These are phyloP conservation scores for Phortica okadai DNA, from an alignment of 2,888 invertebrate genomes.

Conservation along the genomic window DNA sequence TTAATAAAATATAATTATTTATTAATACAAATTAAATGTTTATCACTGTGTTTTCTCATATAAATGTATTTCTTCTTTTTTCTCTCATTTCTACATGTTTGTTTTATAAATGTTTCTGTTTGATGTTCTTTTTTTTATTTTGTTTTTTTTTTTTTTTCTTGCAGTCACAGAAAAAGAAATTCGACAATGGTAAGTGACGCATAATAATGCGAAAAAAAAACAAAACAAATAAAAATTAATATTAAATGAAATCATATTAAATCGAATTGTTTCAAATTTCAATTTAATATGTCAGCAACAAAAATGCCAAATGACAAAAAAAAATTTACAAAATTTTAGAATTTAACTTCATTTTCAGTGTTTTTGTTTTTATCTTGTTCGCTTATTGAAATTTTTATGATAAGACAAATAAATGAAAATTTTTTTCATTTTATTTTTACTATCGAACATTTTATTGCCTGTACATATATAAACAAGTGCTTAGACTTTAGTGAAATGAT, in stretches of 20 bases:
- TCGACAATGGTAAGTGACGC: conserved; percentile 87
- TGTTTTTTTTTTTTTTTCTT: conserved; percentile 77
- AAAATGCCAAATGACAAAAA: too few relatives aligned
- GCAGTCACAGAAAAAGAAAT: conserved; percentile 93
- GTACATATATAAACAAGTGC: background rate
- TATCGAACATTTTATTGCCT: conserved; percentile 3
- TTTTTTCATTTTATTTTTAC: conserved; percentile 10
- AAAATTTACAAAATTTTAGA: too few relatives aligned
- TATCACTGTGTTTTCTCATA: background rate
- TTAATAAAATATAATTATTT: background rate
- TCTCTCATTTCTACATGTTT: background rate
- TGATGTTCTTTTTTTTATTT: conserved; percentile 28
- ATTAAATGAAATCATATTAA: conserved; percentile 1
- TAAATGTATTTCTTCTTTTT: background rate
- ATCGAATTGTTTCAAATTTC: too few relatives aligned
- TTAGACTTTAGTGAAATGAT: background rate
- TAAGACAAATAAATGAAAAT: background rate
- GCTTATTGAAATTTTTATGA: background rate
- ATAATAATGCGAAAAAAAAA: background rate
- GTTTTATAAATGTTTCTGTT: background rate
- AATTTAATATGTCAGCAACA: too few relatives aligned
- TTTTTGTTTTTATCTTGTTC: too few relatives aligned
- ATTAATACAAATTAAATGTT: background rate
- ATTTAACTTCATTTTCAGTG: too few relatives aligned
- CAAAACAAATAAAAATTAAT: background rate